A percentile compares a stretch with the other conserved stretches of the same genome.
Conservation (phyloP, 2,888 invertebrate genomes). For the Epinotia ramella region DNA sequence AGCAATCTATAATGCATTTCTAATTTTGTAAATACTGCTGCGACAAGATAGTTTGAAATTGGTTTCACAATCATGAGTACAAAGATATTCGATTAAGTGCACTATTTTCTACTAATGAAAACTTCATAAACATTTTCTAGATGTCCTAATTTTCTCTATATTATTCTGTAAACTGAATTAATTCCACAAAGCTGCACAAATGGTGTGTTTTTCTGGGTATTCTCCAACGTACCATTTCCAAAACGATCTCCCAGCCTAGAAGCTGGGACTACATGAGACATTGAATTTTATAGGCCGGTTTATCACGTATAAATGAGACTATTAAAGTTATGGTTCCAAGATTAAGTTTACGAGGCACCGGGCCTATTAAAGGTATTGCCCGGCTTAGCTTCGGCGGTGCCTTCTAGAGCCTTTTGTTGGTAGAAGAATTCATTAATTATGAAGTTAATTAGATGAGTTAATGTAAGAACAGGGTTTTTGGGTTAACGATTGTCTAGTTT, state of each 20-base stretch:
- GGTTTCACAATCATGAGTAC: too few relatives aligned
- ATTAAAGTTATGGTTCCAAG: slow-evolving; percentile 78
- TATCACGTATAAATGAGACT: slow-evolving; percentile 81
- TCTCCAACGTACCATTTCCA: background rate
- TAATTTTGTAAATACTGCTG: too few relatives aligned
- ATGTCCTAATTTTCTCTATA: too few relatives aligned
- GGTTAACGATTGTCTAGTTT: background rate
- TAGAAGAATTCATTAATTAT: slow-evolving; percentile 68
- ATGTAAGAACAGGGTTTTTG: background rate
- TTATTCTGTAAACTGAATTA: too few relatives aligned
- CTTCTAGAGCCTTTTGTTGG: slow-evolving; percentile 54
- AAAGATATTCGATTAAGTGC: too few relatives aligned
- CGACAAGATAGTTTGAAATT: too few relatives aligned
- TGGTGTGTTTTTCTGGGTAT: background rate
- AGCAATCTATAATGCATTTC: too few relatives aligned
- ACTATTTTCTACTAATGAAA: too few relatives aligned
- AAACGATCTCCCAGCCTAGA: slow-evolving; percentile 54
- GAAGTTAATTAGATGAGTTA: slow-evolving; percentile 44
- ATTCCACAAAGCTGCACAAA: background rate
- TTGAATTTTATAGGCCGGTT: slow-evolving; percentile 79
- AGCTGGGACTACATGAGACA: slow-evolving; percentile 72
- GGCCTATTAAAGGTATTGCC: slow-evolving; percentile 61
- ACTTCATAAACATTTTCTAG: too few relatives aligned
- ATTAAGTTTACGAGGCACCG: slow-evolving; percentile 74
- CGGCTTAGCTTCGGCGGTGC: slow-evolving; percentile 60